Evolutionary conservation across 1,140 invertebrate species (phyloP), one percentile per base, ranked within the genome.

Genomic region (Aricia agestis): DNA sequence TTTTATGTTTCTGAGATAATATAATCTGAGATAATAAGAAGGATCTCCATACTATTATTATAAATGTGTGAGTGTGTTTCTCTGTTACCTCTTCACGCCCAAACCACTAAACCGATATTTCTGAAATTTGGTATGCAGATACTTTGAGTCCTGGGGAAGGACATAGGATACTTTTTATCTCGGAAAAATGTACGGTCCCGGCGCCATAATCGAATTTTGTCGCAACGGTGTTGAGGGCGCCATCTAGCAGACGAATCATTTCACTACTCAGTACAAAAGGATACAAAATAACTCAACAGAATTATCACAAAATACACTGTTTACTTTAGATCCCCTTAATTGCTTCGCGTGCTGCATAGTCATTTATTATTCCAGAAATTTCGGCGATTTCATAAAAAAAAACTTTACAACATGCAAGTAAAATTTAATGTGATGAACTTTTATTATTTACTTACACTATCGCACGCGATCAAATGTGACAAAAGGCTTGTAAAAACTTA

Each of bases 401-500:
- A 17, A 59, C n/a, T 18, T 61, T 61, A 61, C 18, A 61, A 61
- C 59, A 61, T 61, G 59, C 59, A 19, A 19, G 59, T 61, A 18
- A 61, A 61, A 25, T 61, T 61, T 61, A 25, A 61, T 61, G 59
- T 61, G 59, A 61, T 61, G 59, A 61, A 61, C 59, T 25, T 61
- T 61, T 61, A 19, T 61, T 19, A 61, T 61, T 61, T 19, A 61
- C 18, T 61, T 18, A 61, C 59, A 9, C 18, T 61, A 61, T 61
- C 59, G 59, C 59, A 61, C 59, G 59, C 59, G 59, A 61, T 61
- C 59, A 61, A 58, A 58, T 9, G 59, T 61, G 59, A 61, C 59
- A 61, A 17, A 10, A 1, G 17, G 17, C 7, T 45, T 45, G 42
- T 45, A 45, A 13, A 45, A 45, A 45, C 42, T 13, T 7, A 7